Percentiles rank a stretch among this genome's conserved stretches.
Conservation (phyloP, 2,113 vertebrate species). For the Synodontis membranacea region DNA sequence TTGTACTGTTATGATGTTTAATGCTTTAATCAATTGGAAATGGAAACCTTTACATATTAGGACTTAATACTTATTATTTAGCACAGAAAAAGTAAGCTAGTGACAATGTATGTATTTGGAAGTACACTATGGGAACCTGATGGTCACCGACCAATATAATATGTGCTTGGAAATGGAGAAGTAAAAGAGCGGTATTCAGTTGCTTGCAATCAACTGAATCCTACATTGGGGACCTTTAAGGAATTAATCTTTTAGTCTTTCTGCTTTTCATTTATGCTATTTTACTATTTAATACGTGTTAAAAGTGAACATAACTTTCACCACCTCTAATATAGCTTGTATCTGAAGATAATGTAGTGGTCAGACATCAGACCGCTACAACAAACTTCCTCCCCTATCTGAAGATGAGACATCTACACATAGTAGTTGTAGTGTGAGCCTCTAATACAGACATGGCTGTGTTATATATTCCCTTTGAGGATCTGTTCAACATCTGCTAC, state of each 20-base stretch:
- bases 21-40: neutral
- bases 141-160: too few species aligned
- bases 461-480: neutral
- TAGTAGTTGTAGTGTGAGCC: conserved; percentile 36
- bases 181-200: neutral
- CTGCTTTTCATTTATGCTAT: neutral
- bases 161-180: too few species aligned
- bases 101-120: too few species aligned
- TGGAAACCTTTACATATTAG: neutral
- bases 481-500: conserved; percentile 37
- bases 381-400: neutral
- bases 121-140: neutral
- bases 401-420: neutral
- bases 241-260: neutral
- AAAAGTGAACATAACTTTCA: neutral
- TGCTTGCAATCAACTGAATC: too few species aligned
- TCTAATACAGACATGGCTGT: conserved; percentile 22
- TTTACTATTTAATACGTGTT: neutral
- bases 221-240: too few species aligned
- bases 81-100: neutral
- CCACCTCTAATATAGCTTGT: too few species aligned
- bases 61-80: neutral
- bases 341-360: neutral
- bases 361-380: neutral
- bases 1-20: neutral